Evolutionary conservation across 2,113 vertebrate species (phyloP).

Genomic region (Eurystomus gularis): DNA sequence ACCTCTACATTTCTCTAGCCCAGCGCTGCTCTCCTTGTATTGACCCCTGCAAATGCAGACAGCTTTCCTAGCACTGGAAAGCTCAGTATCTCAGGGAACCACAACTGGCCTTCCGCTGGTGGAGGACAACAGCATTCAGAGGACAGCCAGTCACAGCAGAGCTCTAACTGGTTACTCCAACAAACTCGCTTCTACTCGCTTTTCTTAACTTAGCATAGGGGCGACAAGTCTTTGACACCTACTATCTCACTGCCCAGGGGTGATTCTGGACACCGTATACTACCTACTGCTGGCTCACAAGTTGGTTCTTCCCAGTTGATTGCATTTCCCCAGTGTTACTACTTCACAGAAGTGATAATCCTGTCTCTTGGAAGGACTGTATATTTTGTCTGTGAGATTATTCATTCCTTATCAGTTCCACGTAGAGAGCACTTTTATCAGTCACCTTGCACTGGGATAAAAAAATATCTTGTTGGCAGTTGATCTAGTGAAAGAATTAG

Average conservation of each 20-base stretch:
- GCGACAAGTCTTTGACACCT: background rate
- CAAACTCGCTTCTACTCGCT: background rate
- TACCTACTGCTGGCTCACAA: background rate
- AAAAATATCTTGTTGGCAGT: background rate
- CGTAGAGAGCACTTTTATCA: background rate
- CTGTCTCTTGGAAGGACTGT: background rate
- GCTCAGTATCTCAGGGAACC: background rate
- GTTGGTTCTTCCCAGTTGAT: background rate
- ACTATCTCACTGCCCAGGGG: background rate
- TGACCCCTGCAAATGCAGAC: background rate
- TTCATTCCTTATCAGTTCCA: constrained; percentile 10
- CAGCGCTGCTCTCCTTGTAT: background rate
- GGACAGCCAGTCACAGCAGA: background rate
- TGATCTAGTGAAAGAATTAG: constrained; percentile 3
- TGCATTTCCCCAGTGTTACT: background rate
- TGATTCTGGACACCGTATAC: background rate
- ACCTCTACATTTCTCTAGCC: background rate
- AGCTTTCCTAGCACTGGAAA: background rate
- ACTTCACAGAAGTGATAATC: background rate
- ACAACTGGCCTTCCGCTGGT: background rate
- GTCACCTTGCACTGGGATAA: background rate
- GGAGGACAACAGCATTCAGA: accelerated
- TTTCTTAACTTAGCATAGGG: background rate
- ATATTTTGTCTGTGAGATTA: background rate
- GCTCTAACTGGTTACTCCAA: background rate